A percentile compares a stretch with the other conserved stretches of the same genome.
Conservation (phyloP, 2,113 vertebrate genomes). For the Strix aluco region DNA sequence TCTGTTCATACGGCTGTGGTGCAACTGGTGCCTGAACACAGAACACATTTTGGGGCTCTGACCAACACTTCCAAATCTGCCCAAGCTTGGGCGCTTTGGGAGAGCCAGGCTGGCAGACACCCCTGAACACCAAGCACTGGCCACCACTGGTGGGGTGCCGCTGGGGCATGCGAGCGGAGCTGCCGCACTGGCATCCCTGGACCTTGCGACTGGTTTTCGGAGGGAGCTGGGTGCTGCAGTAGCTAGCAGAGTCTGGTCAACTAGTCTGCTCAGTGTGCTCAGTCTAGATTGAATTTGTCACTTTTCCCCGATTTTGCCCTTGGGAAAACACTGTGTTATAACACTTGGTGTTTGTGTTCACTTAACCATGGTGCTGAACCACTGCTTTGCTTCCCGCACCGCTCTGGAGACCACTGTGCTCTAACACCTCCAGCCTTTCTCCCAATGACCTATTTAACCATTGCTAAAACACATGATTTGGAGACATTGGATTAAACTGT, state of each 20-base stretch:
- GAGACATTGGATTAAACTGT: not conserved
- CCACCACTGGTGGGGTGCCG: rapidly evolving
- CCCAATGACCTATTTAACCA: not conserved
- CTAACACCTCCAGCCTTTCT: not conserved
- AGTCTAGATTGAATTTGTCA: not conserved
- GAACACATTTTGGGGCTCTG: rapidly evolving
- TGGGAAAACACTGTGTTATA: not conserved
- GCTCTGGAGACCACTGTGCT: rapidly evolving
- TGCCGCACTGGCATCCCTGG: not conserved
- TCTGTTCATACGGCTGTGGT: rapidly evolving
- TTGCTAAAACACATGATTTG: not conserved
- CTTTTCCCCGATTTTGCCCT: not conserved
- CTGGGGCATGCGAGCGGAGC: rapidly evolving
- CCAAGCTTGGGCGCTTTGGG: not conserved
- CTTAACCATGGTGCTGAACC: not conserved
- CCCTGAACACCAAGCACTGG: not conserved
- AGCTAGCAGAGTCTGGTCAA: not conserved
- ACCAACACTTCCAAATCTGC: not conserved
- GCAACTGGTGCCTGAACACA: not conserved
- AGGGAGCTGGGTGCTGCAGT: rapidly evolving
- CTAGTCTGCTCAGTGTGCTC: not conserved
- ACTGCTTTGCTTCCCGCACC: rapidly evolving
- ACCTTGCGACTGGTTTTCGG: rapidly evolving
- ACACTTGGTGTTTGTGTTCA: not conserved
- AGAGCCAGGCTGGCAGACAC: not conserved